These are phyloP conservation scores for Meteorus cinctellus DNA, from an alignment of 2,888 invertebrate genomes.

Conservation along the genomic window DNA sequence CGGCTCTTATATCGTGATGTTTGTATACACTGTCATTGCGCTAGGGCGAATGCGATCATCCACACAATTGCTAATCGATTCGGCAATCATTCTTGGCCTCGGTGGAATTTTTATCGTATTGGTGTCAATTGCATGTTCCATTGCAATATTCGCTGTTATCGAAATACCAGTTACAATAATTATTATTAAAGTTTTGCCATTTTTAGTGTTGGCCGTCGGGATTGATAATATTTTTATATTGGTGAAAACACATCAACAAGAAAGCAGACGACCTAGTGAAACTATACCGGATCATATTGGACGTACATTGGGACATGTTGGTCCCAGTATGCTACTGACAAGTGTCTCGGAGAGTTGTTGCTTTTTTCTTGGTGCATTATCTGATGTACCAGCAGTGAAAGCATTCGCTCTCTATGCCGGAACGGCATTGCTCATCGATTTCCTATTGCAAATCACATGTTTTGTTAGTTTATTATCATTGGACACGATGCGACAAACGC, in stretches of 20 bases:
- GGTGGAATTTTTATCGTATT: slow-evolving; percentile 95
- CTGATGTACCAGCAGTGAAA: slow-evolving; percentile 98
- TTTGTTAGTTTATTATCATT: slow-evolving; percentile 92
- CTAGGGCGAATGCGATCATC: slow-evolving; percentile 90
- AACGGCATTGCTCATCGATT: slow-evolving; percentile 94
- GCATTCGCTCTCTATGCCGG: slow-evolving; percentile 98
- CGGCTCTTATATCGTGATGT: slow-evolving; percentile 97
- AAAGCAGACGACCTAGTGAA: slow-evolving; percentile 83
- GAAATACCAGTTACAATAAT: slow-evolving; percentile 95
- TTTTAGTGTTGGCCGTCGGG: slow-evolving; percentile 97
- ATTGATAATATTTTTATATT: slow-evolving; percentile 99
- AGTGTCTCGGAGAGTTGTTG: slow-evolving; percentile 96
- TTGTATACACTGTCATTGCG: slow-evolving; percentile 95
- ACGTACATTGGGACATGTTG: slow-evolving; percentile 92
- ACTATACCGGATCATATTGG: slow-evolving; percentile 91
- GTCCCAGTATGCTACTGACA: slow-evolving; percentile 97
- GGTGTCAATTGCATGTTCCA: slow-evolving; percentile 92
- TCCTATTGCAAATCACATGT: slow-evolving; percentile 95
- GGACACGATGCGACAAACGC: slow-evolving; percentile 87
- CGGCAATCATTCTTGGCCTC: slow-evolving; percentile 95
- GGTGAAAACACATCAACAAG: slow-evolving; percentile 94
- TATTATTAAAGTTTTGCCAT: slow-evolving; percentile 98
- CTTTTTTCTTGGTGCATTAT: slow-evolving; percentile 95
- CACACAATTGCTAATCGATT: slow-evolving; percentile 85
- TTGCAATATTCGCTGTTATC: slow-evolving; percentile 93